These are phyloP conservation scores for Chiropotes sagulatus DNA, from an alignment of 2,797 vertebrate genomes.

Conservation along the genomic window DNA sequence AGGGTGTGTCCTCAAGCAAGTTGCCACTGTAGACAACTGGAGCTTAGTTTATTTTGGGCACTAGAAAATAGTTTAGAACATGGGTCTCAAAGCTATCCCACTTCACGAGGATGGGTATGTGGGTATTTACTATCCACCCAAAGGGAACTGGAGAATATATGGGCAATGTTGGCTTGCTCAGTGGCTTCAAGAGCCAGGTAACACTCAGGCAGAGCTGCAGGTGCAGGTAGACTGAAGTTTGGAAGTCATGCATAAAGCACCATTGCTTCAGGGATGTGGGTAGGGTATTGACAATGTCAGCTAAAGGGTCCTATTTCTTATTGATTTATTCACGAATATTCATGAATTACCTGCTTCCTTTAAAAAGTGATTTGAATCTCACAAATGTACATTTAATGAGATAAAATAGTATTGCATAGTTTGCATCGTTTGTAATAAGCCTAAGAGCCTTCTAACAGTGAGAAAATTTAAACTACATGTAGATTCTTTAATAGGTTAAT, in stretches of 20 bases:
- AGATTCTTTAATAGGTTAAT: conserved; percentile 1
- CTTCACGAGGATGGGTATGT: rapidly evolving
- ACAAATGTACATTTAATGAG: conserved; percentile 16
- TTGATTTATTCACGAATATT: neutral
- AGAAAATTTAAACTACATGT: neutral
- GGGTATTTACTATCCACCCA: neutral
- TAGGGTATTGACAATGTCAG: neutral
- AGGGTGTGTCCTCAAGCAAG: neutral
- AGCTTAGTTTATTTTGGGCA: neutral
- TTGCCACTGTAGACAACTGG: neutral
- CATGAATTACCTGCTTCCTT: neutral
- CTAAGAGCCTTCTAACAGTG: neutral
- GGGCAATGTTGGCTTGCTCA: neutral
- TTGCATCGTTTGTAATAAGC: neutral
- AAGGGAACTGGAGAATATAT: neutral
- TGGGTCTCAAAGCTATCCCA: neutral
- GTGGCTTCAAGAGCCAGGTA: neutral
- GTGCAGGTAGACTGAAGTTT: neutral
- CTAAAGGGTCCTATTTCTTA: neutral
- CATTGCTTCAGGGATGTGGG: neutral
- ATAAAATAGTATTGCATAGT: neutral
- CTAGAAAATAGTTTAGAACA: neutral
- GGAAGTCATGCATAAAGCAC: neutral
- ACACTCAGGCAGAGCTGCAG: neutral
- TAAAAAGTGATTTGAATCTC: conserved; percentile 10